Base-by-base conservation (phyloP, 2,888 invertebrate genomes). In the Drosophila kuntzei region DNA sequence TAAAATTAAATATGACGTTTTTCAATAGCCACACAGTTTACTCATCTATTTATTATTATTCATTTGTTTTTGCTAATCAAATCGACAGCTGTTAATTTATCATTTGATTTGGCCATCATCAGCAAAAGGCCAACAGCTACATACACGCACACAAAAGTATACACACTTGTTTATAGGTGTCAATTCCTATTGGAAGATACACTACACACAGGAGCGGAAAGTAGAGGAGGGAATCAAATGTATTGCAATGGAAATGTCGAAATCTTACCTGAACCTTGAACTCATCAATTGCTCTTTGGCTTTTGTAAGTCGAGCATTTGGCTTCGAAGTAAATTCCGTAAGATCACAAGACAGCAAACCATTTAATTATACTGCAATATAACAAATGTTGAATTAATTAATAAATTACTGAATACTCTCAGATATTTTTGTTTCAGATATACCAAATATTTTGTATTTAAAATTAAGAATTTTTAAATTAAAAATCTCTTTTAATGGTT, bases 31-130 rank as follows among this genome's bases (percentile, higher is more conserved):
- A 6, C 9, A 9, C 16, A 16, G 9, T 16, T 16, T 3, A 16
- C 9, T 16, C 37, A 16, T 37, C 9, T 16, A 64, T 64, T 51
- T 71, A 71, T 71, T 70, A 71, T 71, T 64, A 25, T 25, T 25
- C 47, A 68, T 71, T 53, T 66, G 53, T 58, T 77, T 74, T 64
- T 74, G 61, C 34, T 53, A 67, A 63, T 67, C 66, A 59, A 80
- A 63, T 54, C 43, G 20, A 49, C 22, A 57, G 53, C 12, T 62
- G 39, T 54, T 58, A 3, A 71, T 66, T 34, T 65, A 60, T 36
- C 14, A 61, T 53, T 46, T 39, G 54, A 63, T 50, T 47, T 39
- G 36, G 39, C 50, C n/a, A n/a, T n/a, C n/a, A n/a, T n/a, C n/a
- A n/a, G n/a, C n/a, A n/a, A n/a, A n/a, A n/a, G 36, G 39, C 50